Evolutionary conservation across 2,888 invertebrate genomes (phyloP), one percentile per base, ranked within the genome.

Genomic region (Habrosyne pyritoides): DNA sequence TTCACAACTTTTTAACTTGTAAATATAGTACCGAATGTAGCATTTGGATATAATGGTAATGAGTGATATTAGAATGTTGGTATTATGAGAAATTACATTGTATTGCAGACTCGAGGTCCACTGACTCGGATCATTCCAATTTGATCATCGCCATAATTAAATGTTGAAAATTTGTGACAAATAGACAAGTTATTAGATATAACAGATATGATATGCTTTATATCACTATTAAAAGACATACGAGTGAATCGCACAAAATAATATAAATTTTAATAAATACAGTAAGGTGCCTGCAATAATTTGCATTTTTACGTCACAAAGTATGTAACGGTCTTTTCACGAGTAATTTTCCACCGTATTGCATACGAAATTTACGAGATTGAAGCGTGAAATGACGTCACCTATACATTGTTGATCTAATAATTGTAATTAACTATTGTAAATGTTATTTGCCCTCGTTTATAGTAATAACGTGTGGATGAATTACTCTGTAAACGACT

Each of bases 81-180:
- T 82, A 75, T 79, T 78, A 69, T 72, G 69, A 61, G 62, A 58
- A 54, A 64, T 64, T 62, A 70, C 61, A 66, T 69, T 72, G 66
- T 68, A 66, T 69, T 73, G 63, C 71, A 69, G 69, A 71, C 64
- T 74, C 64, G 56, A 71, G 61, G 65, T 72, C 70, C 73, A 74
- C 72, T 67, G 71, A 77, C 79, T 81, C 77, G 66, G n/a, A 84
- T 83, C 89, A 89, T 89, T 89, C 89, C 89, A 88, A 81, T 81
- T 67, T 74, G 77, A 81, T 73, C 70, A 69, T 66, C 65, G 71
- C 73, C 61, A 67, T 61, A 62, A 57, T 56, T 65, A 59, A 61
- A 63, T 56, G 71, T 36, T 36, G 36, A 6, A 36, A 60, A 60
- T 69, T 70, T 72, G 61, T 69, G 66, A 73, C 66, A 68, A 67